Conservation (phyloP, 1,140 invertebrate species). For the Acromyrmex charruanus region DNA sequence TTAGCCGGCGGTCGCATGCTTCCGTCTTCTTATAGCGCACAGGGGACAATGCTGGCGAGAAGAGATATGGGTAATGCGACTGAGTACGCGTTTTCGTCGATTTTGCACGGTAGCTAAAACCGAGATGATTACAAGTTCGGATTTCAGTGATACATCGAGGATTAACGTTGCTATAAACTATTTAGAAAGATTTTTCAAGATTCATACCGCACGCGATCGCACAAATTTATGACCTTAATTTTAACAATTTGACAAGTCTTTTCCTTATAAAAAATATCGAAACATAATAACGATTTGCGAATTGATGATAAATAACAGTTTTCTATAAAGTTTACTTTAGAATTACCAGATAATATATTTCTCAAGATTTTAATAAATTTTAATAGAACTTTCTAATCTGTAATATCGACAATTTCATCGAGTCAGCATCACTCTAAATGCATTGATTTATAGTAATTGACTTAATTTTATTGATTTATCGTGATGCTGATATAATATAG, state of each 20-base stretch:
- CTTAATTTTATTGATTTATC: not conserved
- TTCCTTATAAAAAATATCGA: not conserved
- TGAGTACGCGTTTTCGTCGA: constrained; percentile 5
- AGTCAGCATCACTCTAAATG: too few relatives aligned
- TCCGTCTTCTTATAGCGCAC: constrained; percentile 72
- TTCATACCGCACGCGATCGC: not conserved
- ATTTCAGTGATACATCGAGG: not conserved
- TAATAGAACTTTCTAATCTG: not conserved
- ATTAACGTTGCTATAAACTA: not conserved
- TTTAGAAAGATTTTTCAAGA: not conserved
- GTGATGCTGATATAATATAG: not conserved
- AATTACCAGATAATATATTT: not conserved
- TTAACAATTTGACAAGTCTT: not conserved
- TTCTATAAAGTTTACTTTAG: not conserved
- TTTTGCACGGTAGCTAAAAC: not conserved
- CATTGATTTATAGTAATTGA: too few relatives aligned
- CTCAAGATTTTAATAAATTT: constrained; percentile 4
- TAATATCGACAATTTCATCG: too few relatives aligned
- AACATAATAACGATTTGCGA: not conserved
- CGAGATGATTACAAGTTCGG: not conserved
- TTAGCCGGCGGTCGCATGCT: constrained; percentile 77
- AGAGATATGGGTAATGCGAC: constrained; percentile 21
- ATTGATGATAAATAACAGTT: not conserved
- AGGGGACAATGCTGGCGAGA: constrained; percentile 63
- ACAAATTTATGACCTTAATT: not conserved